Evolutionary conservation across 2,113 vertebrate genomes (phyloP).

Genomic region (Datnioides undecimradiatus): DNA sequence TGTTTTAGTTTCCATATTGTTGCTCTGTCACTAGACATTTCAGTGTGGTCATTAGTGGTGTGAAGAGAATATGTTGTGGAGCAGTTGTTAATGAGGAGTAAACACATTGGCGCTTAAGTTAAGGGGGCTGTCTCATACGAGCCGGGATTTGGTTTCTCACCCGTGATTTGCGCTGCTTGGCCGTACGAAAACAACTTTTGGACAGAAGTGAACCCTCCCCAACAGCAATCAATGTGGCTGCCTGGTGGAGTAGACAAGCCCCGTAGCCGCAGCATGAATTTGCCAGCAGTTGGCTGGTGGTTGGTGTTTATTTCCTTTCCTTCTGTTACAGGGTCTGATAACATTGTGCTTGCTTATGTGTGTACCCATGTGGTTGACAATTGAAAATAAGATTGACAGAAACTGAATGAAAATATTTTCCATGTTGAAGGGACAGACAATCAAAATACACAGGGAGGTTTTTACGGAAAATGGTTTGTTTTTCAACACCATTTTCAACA

Average conservation of each 20-base stretch:
- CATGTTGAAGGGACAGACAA: background rate
- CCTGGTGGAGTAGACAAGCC: constrained; percentile 32
- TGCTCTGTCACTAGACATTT: background rate
- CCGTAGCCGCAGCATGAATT: constrained; percentile 13
- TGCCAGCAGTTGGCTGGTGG: constrained; percentile 52
- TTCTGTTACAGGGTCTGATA: constrained; percentile 49
- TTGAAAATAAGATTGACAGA: constrained; percentile 36
- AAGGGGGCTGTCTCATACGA: background rate
- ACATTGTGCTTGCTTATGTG: constrained; percentile 33
- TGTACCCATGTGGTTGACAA: constrained; percentile 33
- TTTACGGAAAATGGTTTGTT: constrained; percentile 15
- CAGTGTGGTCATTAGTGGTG: constrained; percentile 4
- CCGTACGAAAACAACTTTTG: constrained; percentile 28
- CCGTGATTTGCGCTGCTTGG: constrained; percentile 4
- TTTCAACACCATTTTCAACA: background rate
- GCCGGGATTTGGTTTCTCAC: constrained; percentile 20
- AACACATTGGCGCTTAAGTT: background rate
- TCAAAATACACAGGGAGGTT: constrained; percentile 5
- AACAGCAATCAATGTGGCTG: constrained; percentile 13
- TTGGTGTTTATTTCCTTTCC: constrained; percentile 51
- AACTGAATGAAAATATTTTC: constrained; percentile 42
- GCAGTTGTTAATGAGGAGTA: constrained; percentile 22
- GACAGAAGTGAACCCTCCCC: constrained; percentile 12
- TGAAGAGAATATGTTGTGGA: background rate
- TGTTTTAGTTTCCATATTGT: background rate